Evolutionary conservation across 1,140 invertebrate genomes (phyloP).

Genomic region (Drosophila lacteicornis): DNA sequence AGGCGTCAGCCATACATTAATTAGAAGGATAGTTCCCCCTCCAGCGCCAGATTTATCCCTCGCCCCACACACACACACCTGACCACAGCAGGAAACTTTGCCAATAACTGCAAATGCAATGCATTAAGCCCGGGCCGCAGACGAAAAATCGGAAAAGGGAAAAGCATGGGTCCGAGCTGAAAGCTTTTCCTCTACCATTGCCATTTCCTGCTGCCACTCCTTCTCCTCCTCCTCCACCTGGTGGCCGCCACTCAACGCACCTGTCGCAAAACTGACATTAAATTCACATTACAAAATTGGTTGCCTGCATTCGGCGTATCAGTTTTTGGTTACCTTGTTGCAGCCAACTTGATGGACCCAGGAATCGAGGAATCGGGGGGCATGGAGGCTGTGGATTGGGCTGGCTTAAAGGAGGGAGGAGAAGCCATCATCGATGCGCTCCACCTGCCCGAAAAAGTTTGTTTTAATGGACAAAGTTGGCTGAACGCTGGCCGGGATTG

Average conservation of each 20-base stretch:
- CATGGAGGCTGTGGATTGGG: neutral
- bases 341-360: constrained; percentile 10
- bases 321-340: constrained; percentile 64
- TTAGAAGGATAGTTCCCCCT: constrained; percentile 1
- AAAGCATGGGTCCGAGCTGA: constrained; percentile 7
- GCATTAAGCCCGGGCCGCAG: constrained; percentile 59
- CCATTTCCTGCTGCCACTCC: neutral
- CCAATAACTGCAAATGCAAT: constrained; percentile 81
- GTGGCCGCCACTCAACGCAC: constrained; percentile 59
- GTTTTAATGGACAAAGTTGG: constrained; percentile 80
- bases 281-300: constrained; percentile 82
- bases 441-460: constrained; percentile 76
- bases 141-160: constrained; percentile 2
- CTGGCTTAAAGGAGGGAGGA: constrained; percentile 28
- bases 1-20: constrained; percentile 4
- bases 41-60: neutral
- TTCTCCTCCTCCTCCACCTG: neutral
- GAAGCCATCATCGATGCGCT: constrained; percentile 79
- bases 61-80: neutral
- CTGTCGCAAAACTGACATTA: constrained; percentile 81
- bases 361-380: neutral
- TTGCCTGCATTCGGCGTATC: constrained; percentile 77
- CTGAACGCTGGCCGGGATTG: constrained; percentile 61
- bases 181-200: constrained; percentile 35
- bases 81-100: constrained; percentile 61